These are phyloP conservation scores for Phodopus roborovskii DNA, from an alignment of 2,113 vertebrate genomes.

Conservation along the genomic window DNA sequence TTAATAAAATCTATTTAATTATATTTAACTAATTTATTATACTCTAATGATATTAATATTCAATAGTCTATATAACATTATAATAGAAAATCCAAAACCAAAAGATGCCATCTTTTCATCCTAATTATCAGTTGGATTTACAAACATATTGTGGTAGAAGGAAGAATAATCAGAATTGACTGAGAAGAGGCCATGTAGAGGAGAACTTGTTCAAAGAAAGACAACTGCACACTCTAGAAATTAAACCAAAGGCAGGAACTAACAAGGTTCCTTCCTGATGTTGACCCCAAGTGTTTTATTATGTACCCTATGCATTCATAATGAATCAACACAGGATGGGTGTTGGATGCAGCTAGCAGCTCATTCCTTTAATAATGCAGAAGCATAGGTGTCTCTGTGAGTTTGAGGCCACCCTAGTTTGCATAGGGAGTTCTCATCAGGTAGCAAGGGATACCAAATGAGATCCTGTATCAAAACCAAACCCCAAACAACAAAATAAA, in stretches of 20 bases:
- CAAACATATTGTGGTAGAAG: not conserved
- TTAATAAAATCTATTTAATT: not conserved
- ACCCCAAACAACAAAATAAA: not conserved
- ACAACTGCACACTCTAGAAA: not conserved
- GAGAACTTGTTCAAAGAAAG: not conserved
- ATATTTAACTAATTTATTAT: not conserved
- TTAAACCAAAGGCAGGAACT: not conserved
- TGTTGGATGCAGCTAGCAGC: not conserved
- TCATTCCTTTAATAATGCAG: not conserved
- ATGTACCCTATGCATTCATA: not conserved
- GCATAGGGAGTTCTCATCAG: too few relatives aligned
- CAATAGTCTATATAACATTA: not conserved
- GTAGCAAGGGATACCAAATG: not conserved
- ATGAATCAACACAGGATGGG: not conserved
- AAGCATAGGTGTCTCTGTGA: not conserved
- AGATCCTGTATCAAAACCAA: not conserved
- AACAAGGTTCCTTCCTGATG: not conserved
- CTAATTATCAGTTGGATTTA: not conserved
- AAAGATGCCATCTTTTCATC: not conserved
- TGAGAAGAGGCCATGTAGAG: not conserved
- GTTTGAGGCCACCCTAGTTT: not conserved
- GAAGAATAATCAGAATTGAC: not conserved
- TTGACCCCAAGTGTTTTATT: not conserved
- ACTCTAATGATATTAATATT: not conserved
- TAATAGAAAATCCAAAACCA: not conserved